Evolutionary conservation across 2,797 vertebrate genomes (phyloP).

Genomic region (Distichodus sexfasciatus): DNA sequence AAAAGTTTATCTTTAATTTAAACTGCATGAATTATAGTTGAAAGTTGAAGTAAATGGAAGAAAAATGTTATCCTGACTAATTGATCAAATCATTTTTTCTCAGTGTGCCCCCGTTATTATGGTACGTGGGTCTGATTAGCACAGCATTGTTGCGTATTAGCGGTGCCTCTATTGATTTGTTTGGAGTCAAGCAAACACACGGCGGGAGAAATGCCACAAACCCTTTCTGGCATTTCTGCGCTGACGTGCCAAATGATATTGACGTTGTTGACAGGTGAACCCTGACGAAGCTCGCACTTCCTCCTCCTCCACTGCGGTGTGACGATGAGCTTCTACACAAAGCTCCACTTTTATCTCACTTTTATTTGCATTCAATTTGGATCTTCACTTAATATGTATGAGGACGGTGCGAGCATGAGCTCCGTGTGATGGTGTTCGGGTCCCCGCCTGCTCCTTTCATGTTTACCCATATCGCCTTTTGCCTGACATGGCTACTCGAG

Average conservation of each 20-base stretch:
- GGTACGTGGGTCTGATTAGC: conserved; percentile 60
- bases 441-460: background rate
- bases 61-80: no score
- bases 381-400: background rate
- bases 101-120: conserved; percentile 55
- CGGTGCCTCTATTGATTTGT: conserved; percentile 60
- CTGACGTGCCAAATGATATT: conserved; percentile 55
- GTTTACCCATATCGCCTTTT: conserved; percentile 6
- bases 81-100: no score
- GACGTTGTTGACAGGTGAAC: conserved; percentile 58
- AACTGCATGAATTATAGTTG: no score
- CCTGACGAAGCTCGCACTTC: conserved; percentile 59
- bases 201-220: conserved; percentile 40
- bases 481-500: background rate
- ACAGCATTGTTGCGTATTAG: conserved; percentile 65
- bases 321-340: conserved; percentile 14
- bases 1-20: no score
- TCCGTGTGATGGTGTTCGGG: conserved; percentile 3
- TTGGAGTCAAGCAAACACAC: conserved; percentile 61
- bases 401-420: background rate
- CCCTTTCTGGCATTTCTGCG: conserved; percentile 61
- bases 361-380: conserved; percentile 35
- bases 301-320: conserved; percentile 45
- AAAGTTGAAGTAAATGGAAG: no score
- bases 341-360: background rate